phyloP scores from a whole-genome alignment of 2,888 invertebrate species.

The Lasioglossum oenotherae region DNA sequence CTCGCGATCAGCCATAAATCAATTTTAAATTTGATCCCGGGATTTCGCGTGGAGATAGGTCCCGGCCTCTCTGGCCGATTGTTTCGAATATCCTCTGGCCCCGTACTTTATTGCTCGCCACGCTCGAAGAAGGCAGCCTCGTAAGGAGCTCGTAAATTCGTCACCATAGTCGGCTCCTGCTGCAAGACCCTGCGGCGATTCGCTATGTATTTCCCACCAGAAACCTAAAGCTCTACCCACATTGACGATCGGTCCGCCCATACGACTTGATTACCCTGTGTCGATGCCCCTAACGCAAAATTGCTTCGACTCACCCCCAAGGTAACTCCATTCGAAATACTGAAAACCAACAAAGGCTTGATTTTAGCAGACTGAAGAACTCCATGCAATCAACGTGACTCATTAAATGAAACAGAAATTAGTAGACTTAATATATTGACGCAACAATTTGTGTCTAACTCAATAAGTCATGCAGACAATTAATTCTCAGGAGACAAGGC shows the following conservation, averaged over 20 bases:
- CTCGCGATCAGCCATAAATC: slow-evolving; percentile 71
- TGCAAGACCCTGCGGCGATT: slow-evolving; percentile 69
- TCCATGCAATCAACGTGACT: not conserved
- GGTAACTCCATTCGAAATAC: not conserved
- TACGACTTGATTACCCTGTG: slow-evolving; percentile 36
- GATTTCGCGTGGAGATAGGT: slow-evolving; percentile 60
- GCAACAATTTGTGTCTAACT: not conserved
- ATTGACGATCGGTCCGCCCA: slow-evolving; percentile 32
- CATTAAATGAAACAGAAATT: not conserved
- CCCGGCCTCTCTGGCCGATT: slow-evolving; percentile 63
- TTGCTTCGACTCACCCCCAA: not conserved
- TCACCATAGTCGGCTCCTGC: slow-evolving; percentile 76
- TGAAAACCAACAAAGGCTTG: not conserved
- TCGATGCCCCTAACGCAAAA: not conserved
- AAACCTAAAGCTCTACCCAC: slow-evolving; percentile 65
- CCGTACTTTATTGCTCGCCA: slow-evolving; percentile 70
- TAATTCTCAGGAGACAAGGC: not conserved
- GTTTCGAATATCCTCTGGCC: slow-evolving; percentile 69
- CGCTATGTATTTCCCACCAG: slow-evolving; percentile 70
- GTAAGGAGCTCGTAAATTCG: slow-evolving; percentile 80
- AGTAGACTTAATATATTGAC: too few species aligned
- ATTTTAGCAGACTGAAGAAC: not conserved
- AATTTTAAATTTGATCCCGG: slow-evolving; percentile 70
- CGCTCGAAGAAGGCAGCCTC: slow-evolving; percentile 71
- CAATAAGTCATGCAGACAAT: not conserved